Base-by-base conservation (phyloP, 23 tunicate species). In the Halocynthia roretzi region DNA sequence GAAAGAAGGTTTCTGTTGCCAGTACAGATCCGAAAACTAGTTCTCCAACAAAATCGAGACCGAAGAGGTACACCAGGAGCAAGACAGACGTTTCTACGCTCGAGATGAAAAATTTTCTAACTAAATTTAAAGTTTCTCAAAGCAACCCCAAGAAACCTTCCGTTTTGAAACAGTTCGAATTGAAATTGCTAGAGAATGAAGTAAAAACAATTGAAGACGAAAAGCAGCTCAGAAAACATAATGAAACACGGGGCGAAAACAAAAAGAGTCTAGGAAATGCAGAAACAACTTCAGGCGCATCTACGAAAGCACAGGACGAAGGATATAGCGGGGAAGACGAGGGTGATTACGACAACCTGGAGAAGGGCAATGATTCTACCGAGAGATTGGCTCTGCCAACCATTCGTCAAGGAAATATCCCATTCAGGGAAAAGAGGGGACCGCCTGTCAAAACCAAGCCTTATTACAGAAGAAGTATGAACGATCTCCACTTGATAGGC, bases 321-420 rank as follows among this genome's bases (percentile, higher is more conserved):
- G 93, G 93, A 15, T 87, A 87, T 81, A 77, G 82, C 18, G 85
- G 93, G n/a, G 93, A 82, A 76, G 93, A 87, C 66, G 93, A 87
- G 51, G 61, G 76, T 8, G 93, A 87, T 51, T 44, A 62, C 7
- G 56, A 31, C 44, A 31, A 31, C 44, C 44, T 31, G 44, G 44
- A 31, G 44, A 31, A 31, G 44, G 44, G 44, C 44, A 31, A 31
- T 31, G 44, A 31, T 31, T 31, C 44, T 31, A 31, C 44, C 44
- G 44, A 31, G 4, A 31, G 4, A 31, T 31, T 31, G 44, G 44
- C 4, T 31, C 70, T 48, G 0, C 31, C 70, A 6, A 65, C 31
- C 9, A 65, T 15, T 0, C 70, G 31, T 9, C 22, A 65, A 65
- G 48, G 70, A 11, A 48, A 65, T 10, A 65, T 20, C 19, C 31